Evolutionary conservation across 2,888 invertebrate genomes (phyloP).

Genomic region (Eristalis pertinax): DNA sequence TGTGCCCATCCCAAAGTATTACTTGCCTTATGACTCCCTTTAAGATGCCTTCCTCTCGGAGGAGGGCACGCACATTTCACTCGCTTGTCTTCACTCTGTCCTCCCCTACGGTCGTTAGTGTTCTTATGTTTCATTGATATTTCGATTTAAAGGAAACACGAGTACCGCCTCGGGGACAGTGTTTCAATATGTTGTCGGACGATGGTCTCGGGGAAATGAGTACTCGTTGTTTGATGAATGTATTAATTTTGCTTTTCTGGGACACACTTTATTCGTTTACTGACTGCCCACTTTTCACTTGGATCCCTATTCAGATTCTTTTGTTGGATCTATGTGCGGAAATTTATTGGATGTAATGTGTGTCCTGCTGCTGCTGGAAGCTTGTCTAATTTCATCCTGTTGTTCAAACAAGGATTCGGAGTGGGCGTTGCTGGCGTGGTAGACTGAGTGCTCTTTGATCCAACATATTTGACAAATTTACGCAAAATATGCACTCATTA

Average conservation of each 20-base stretch:
- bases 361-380: background rate
- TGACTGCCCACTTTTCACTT: constrained; percentile 21
- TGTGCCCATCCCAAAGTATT: constrained; percentile 38
- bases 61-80: constrained; percentile 11
- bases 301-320: constrained; percentile 29
- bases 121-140: constrained; percentile 65
- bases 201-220: background rate
- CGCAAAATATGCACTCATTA: no score
- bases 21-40: constrained; percentile 41
- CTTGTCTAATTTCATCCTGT: background rate
- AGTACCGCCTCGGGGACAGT: constrained; percentile 10
- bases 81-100: constrained; percentile 1
- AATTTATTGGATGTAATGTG: background rate
- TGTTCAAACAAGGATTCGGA: background rate
- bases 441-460: background rate
- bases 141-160: constrained; percentile 56
- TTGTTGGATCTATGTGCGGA: background rate
- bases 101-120: constrained; percentile 25
- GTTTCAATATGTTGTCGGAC: constrained; percentile 21
- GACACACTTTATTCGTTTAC: constrained; percentile 16
- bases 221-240: constrained; percentile 46
- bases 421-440: background rate
- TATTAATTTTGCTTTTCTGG: constrained; percentile 14
- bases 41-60: background rate
- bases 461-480: background rate